Conservation (phyloP, 1,140 invertebrate species). For the Drosophila eugracilis region DNA sequence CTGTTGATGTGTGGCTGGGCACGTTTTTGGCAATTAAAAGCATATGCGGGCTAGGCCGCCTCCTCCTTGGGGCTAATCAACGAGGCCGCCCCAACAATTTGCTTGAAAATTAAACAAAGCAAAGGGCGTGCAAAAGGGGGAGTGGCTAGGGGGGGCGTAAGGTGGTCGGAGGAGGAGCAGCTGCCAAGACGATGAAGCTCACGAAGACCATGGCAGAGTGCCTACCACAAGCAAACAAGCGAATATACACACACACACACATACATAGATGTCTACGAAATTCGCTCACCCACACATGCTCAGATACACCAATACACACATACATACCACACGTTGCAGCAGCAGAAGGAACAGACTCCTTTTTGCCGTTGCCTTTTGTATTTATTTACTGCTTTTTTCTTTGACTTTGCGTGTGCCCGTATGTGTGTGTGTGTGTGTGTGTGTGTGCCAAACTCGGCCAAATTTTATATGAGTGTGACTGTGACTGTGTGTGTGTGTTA, state of each 20-base stretch:
- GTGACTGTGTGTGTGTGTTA: not conserved
- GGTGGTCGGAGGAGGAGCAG: slow-evolving; percentile 5
- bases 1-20: slow-evolving; percentile 60
- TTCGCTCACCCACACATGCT: slow-evolving; percentile 34
- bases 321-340: slow-evolving; percentile 57
- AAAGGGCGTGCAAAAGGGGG: slow-evolving; percentile 31
- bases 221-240: slow-evolving; percentile 56
- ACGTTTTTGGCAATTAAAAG: slow-evolving; percentile 74
- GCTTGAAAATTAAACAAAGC: slow-evolving; percentile 67
- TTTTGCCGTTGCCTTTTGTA: slow-evolving; percentile 51
- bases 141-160: not conserved
- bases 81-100: slow-evolving; percentile 69
- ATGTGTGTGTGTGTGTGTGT: slow-evolving; percentile 12
- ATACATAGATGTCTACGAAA: slow-evolving; percentile 34
- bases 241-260: slow-evolving; percentile 38
- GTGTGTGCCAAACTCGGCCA: slow-evolving; percentile 26
- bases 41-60: slow-evolving; percentile 69
- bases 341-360: slow-evolving; percentile 60
- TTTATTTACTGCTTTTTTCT: slow-evolving; percentile 68
- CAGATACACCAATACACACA: slow-evolving; percentile 8
- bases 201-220: slow-evolving; percentile 66
- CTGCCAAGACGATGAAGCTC: slow-evolving; percentile 53
- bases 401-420: slow-evolving; percentile 20
- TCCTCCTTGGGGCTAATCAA: slow-evolving; percentile 72
- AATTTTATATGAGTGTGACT: slow-evolving; percentile 5